Conservation (phyloP, 2,113 vertebrate species). For the Oreochromis spilurus region DNA sequence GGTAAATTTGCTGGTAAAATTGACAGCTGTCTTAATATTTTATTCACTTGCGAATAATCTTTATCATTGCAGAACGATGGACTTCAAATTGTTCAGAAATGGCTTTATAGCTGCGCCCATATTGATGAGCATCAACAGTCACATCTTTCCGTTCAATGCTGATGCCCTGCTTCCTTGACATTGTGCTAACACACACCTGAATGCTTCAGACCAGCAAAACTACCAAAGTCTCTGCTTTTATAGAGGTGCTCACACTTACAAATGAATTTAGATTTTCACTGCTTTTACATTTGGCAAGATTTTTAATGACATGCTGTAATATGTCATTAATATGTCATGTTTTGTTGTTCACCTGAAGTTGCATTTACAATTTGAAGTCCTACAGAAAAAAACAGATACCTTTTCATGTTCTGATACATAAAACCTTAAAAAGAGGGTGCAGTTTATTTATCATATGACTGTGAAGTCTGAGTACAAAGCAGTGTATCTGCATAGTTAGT, state of each 20-base stretch:
- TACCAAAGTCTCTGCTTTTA: neutral
- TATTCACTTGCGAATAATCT: neutral
- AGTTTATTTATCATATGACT: neutral
- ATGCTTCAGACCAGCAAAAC: neutral
- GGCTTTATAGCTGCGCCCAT: neutral
- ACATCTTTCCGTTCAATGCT: neutral
- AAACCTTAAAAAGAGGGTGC: neutral
- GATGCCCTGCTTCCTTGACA: neutral
- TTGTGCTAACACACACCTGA: neutral
- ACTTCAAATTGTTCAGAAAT: neutral
- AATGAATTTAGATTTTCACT: neutral
- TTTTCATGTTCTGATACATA: neutral
- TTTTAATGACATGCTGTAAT: neutral
- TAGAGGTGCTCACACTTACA: neutral
- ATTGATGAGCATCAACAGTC: neutral
- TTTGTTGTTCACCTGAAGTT: neutral
- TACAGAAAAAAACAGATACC: neutral
- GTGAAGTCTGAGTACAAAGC: neutral
- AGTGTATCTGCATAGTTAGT: neutral
- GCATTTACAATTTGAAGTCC: neutral
- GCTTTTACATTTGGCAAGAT: neutral
- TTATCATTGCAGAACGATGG: neutral
- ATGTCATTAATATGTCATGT: neutral
- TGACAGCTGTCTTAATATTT: neutral
- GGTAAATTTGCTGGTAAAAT: neutral